These are phyloP conservation scores for Lepidocolaptes lacrymiger DNA, from an alignment of 2,797 vertebrate genomes.

Conservation along the genomic window DNA sequence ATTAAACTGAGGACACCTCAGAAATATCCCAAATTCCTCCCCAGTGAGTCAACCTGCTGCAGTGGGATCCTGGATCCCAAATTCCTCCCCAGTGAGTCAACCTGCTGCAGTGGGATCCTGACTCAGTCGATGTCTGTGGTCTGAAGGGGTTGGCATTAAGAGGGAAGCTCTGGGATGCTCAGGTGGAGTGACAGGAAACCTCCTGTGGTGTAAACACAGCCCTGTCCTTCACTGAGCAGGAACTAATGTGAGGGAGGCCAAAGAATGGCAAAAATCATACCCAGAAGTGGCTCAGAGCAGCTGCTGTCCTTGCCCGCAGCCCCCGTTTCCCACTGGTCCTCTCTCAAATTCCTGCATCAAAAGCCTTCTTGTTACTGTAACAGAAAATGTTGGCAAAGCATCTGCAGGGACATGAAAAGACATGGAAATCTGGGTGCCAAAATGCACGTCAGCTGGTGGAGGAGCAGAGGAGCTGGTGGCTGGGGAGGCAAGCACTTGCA, in stretches of 20 bases:
- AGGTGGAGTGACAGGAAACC: background rate
- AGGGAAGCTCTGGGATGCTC: background rate
- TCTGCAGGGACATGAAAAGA: background rate
- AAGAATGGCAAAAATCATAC: background rate
- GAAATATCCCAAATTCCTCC: background rate
- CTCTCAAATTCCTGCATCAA: background rate
- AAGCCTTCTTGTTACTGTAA: background rate
- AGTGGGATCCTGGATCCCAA: background rate
- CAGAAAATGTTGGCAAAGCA: background rate
- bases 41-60: background rate
- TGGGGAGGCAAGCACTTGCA: background rate
- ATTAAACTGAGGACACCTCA: constrained; percentile 23
- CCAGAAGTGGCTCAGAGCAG: background rate
- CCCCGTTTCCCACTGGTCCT: background rate
- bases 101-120: background rate
- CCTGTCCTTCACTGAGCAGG: background rate
- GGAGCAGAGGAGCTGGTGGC: background rate
- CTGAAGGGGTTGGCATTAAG: rapidly evolving
- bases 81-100: background rate
- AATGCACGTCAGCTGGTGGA: background rate
- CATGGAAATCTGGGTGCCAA: background rate
- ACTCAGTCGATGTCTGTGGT: background rate
- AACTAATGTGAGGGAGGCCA: background rate
- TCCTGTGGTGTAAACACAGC: background rate
- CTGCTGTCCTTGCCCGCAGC: background rate